A percentile compares a stretch with the other conserved stretches of the same genome.
These are phyloP conservation scores for Mormyrus iriodes DNA, from an alignment of 2,113 vertebrate genomes.

Conservation along the genomic window DNA sequence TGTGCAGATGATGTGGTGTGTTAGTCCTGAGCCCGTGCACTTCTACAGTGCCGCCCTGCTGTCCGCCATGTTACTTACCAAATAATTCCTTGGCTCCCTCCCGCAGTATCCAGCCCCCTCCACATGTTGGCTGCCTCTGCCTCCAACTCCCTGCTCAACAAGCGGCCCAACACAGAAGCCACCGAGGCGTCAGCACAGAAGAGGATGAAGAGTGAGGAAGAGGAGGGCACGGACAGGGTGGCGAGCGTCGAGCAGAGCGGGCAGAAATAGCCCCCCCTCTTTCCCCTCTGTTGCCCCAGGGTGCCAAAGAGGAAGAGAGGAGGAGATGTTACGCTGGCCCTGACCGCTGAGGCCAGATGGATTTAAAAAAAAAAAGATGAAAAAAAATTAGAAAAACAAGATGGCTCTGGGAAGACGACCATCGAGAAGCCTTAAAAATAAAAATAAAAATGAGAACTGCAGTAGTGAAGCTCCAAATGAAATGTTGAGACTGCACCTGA, in stretches of 20 bases:
- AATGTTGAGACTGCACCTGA: neutral
- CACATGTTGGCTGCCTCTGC: conserved; percentile 89
- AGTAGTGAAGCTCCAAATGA: neutral
- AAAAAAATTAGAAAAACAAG: conserved; percentile 4
- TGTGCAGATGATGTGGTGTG: neutral
- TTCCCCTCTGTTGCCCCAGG: neutral
- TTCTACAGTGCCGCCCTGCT: neutral
- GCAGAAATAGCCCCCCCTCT: conserved; percentile 60
- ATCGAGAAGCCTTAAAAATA: neutral
- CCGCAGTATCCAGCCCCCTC: conserved; percentile 76
- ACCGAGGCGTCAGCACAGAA: conserved; percentile 70
- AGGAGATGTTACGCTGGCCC: neutral
- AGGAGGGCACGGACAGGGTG: conserved; percentile 63
- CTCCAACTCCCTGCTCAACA: conserved; percentile 84
- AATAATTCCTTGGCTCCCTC: neutral
- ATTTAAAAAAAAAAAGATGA: neutral
- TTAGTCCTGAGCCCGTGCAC: neutral
- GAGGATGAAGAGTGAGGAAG: conserved; percentile 71
- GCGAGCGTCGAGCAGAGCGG: conserved; percentile 60
- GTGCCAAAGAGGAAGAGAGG: neutral
- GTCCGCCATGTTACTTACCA: neutral
- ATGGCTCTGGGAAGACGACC: neutral
- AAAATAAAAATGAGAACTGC: neutral
- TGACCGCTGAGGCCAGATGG: neutral
- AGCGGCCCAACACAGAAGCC: conserved; percentile 79